Evolutionary conservation across 1,140 invertebrate genomes (phyloP), one percentile per base, ranked within the genome.

Genomic region (Caenorhabditis remanei): DNA sequence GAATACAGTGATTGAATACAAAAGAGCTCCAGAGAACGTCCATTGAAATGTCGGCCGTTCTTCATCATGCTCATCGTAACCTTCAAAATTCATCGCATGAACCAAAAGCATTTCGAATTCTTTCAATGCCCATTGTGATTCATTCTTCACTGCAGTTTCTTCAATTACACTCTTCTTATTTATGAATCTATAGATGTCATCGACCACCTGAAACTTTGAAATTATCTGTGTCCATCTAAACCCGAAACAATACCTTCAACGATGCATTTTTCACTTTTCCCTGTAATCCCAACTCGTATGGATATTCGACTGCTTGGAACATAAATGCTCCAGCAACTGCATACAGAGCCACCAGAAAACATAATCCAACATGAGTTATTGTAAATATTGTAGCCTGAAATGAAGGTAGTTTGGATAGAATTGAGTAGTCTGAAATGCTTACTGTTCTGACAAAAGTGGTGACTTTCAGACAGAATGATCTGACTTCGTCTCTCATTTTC

Each of bases 241-340:
- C 3, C 5, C 5, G 2, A 24, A 58, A 46, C 8, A 40, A 46
- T n/a, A 88, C 87, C 84, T 89, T 87, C 90, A 90, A 90, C 14
- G 92, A 93, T 50, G 92, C 92, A 79, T 93, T 93, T 19, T 43
- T 86, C 71, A 93, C 92, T 83, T 93, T 91, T n/a, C 91, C 92
- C 85, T 93, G 46, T 94, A 93, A 89, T 94, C 94, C 84, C 91
- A 93, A 87, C 94, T 94, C 91, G 63, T 95, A 95, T 41, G 94
- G 94, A 86, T 95, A 94, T 85, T 92, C 91, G 79, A 92, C 93
- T 1, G 95, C 94, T 91, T 95, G 96, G 93, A 99, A 99, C 53
- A 96, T 95, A 41, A 97, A 95, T 0, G 97, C 97, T 0, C 98
- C 98, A 13, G 98, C 94, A 67, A 99, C 96, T 2, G 97, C 96